Evolutionary conservation across 2,888 invertebrate species (phyloP).

Genomic region (Drosophila antonietae): DNA sequence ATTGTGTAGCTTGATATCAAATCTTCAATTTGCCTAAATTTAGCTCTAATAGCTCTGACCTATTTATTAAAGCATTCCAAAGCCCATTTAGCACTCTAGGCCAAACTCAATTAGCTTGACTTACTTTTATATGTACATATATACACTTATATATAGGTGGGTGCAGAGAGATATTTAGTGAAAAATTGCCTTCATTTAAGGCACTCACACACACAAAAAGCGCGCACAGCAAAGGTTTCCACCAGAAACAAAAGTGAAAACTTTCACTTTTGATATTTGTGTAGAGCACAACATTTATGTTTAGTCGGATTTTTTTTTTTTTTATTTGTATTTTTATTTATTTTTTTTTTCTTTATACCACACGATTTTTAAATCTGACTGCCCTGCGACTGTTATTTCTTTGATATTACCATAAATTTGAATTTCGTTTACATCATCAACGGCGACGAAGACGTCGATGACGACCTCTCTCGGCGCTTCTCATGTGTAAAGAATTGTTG

Average conservation of each 20-base stretch:
- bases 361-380: slow-evolving; percentile 57
- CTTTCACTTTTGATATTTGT: slow-evolving; percentile 67
- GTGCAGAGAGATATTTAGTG: slow-evolving; percentile 34
- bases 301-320: slow-evolving; percentile 45
- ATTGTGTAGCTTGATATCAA: neutral
- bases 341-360: slow-evolving; percentile 32
- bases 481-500: slow-evolving; percentile 51
- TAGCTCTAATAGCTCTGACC: neutral
- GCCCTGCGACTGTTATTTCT: slow-evolving; percentile 53
- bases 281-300: slow-evolving; percentile 52
- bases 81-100: slow-evolving; percentile 6
- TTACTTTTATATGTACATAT: neutral
- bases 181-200: slow-evolving; percentile 55
- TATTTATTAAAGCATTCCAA: slow-evolving; percentile 17
- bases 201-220: slow-evolving; percentile 9
- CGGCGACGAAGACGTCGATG: slow-evolving; percentile 16
- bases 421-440: slow-evolving; percentile 70
- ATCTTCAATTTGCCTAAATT: neutral
- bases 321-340: slow-evolving; percentile 9
- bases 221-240: slow-evolving; percentile 37
- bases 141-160: slow-evolving; percentile 13
- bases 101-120: slow-evolving; percentile 23
- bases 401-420: slow-evolving; percentile 69
- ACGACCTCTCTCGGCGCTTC: slow-evolving; percentile 38
- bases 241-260: slow-evolving; percentile 69